A percentile compares a stretch with the other conserved stretches of the same genome.
These are phyloP conservation scores for Anastatus disparis DNA, from an alignment of 1,140 invertebrate species.

Conservation along the genomic window DNA sequence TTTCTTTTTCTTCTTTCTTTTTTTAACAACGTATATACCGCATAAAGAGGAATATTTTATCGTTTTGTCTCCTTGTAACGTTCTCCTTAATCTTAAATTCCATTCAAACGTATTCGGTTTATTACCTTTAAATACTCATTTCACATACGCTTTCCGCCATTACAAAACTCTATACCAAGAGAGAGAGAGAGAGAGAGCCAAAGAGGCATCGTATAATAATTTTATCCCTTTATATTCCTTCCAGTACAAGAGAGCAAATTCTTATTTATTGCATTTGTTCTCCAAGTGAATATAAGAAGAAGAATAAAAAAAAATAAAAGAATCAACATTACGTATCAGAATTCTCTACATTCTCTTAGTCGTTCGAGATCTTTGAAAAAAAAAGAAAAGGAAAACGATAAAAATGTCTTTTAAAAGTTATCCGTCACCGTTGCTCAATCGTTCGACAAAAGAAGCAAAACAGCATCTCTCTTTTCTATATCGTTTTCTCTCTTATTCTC, in stretches of 20 bases:
- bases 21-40: too few relatives aligned
- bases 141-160: slow-evolving; percentile 16
- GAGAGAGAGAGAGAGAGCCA: too few relatives aligned
- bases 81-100: slow-evolving; percentile 4
- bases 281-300: background rate
- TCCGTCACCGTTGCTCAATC: slow-evolving; percentile 40
- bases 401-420: slow-evolving; percentile 37
- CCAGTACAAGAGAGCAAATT: slow-evolving; percentile 32
- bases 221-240: slow-evolving; percentile 18
- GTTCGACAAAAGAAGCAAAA: slow-evolving; percentile 1
- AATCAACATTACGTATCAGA: too few relatives aligned
- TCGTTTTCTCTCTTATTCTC: too few relatives aligned
- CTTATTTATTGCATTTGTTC: slow-evolving; percentile 34
- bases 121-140: slow-evolving; percentile 26
- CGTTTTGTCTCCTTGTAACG: too few relatives aligned
- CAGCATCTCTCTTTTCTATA: too few relatives aligned
- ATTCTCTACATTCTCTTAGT: too few relatives aligned
- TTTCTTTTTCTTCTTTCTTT: too few relatives aligned
- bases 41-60: too few relatives aligned
- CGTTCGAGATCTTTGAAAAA: background rate
- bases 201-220: slow-evolving; percentile 24
- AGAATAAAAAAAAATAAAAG: background rate
- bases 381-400: slow-evolving; percentile 22
- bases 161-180: too few relatives aligned
- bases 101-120: slow-evolving; percentile 29